Evolutionary conservation across 2,888 invertebrate genomes (phyloP).

Genomic region (Mechanitis messenoides): DNA sequence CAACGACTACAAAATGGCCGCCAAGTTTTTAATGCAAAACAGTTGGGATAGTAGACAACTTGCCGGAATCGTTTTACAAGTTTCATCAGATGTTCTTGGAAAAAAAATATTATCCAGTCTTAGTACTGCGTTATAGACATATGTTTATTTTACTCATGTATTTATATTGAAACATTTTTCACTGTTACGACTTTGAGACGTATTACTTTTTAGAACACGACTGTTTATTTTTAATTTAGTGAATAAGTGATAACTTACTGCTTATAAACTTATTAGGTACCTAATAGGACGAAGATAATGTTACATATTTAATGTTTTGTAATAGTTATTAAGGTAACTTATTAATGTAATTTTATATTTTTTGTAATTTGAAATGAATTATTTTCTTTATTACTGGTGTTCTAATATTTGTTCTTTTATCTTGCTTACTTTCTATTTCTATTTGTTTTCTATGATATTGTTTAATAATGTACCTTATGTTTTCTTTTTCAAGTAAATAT

Average conservation of each 20-base stretch:
- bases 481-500: too few species aligned
- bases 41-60: constrained; percentile 41
- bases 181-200: constrained; percentile 7
- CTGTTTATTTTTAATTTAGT: background rate
- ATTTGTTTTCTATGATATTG: background rate
- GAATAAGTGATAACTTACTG: constrained; percentile 15
- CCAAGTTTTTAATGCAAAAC: constrained; percentile 43
- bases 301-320: too few species aligned
- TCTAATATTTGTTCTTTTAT: background rate
- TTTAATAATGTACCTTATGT: background rate
- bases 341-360: background rate
- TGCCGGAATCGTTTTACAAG: constrained; percentile 52
- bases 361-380: background rate
- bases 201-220: background rate
- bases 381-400: background rate
- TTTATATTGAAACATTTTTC: background rate
- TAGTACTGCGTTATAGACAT: constrained; percentile 26
- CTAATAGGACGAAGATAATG: constrained; percentile 9
- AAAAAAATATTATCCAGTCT: constrained; percentile 58
- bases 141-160: constrained; percentile 7
- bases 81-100: constrained; percentile 49
- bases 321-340: background rate
- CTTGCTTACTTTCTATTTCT: background rate
- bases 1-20: constrained; percentile 54
- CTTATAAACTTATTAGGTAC: background rate